A percentile compares a stretch with the other conserved stretches of the same genome.
Evolutionary conservation across 2,888 invertebrate species (phyloP).

Genomic region (Ecdyonurus torrentis): DNA sequence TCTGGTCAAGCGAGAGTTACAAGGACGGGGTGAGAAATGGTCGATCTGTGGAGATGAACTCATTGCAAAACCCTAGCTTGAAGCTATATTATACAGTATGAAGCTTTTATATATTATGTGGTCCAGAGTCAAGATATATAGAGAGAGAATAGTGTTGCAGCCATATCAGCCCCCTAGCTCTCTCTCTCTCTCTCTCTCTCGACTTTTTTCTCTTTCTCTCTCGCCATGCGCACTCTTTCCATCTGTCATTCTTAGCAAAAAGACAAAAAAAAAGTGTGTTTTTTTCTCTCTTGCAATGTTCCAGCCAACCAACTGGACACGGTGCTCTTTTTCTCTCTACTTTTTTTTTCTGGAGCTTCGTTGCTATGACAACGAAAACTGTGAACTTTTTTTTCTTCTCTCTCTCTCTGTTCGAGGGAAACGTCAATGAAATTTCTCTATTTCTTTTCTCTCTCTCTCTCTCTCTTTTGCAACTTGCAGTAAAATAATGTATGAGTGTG

Average conservation of each 20-base stretch:
- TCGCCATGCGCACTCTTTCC: neutral
- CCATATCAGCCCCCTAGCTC: too few relatives aligned
- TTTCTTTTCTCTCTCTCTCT: neutral
- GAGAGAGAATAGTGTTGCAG: too few relatives aligned
- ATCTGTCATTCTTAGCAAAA: neutral
- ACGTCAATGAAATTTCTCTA: neutral
- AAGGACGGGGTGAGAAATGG: neutral
- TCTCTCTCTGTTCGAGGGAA: neutral
- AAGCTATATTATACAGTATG: neutral
- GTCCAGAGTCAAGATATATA: too few relatives aligned
- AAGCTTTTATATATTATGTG: too few relatives aligned
- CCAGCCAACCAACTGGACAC: neutral
- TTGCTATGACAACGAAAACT: neutral
- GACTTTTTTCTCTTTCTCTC: too few relatives aligned
- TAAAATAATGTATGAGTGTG: too few relatives aligned
- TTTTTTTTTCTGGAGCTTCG: neutral
- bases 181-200: too few relatives aligned
- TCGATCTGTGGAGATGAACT: neutral
- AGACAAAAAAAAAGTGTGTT: neutral
- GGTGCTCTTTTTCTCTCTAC: neutral
- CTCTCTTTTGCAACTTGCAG: neutral
- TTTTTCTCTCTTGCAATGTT: neutral
- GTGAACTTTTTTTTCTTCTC: neutral
- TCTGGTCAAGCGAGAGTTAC: neutral
- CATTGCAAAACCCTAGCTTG: too few relatives aligned